These are phyloP conservation scores for Oncorhynchus masou DNA, from an alignment of 2,113 vertebrate species.

Conservation along the genomic window DNA sequence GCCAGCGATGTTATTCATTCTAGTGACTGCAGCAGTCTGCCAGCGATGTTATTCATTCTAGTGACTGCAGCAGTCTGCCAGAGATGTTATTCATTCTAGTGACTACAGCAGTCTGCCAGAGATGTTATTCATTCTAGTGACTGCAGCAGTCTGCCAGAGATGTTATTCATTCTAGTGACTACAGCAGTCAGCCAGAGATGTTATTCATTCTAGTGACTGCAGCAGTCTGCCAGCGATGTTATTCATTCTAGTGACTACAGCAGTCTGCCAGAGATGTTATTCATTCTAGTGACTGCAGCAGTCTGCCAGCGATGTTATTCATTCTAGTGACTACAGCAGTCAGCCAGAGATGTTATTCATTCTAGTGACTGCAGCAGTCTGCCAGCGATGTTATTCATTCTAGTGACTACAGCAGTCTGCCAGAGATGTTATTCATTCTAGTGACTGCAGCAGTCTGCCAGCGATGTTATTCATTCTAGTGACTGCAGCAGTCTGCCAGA, in stretches of 20 bases:
- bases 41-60: slow-evolving; percentile 10
- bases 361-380: too few species aligned
- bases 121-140: neutral
- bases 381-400: neutral
- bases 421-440: slow-evolving; percentile 7
- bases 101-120: slow-evolving; percentile 3
- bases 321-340: neutral
- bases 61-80: neutral
- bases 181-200: too few species aligned
- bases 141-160: slow-evolving; percentile 4
- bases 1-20: too few species aligned
- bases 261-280: slow-evolving; percentile 11
- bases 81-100: slow-evolving; percentile 5
- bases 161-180: too few species aligned
- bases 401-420: neutral
- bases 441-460: neutral
- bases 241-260: too few species aligned
- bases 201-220: too few species aligned
- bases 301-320: slow-evolving; percentile 9
- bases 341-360: slow-evolving; percentile 9
- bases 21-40: neutral
- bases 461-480: slow-evolving; percentile 8
- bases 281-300: neutral
- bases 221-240: too few species aligned
- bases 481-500: slow-evolving; percentile 5